Base-by-base conservation (phyloP, 2,888 invertebrate species). In the Priocnemis perturbator region DNA sequence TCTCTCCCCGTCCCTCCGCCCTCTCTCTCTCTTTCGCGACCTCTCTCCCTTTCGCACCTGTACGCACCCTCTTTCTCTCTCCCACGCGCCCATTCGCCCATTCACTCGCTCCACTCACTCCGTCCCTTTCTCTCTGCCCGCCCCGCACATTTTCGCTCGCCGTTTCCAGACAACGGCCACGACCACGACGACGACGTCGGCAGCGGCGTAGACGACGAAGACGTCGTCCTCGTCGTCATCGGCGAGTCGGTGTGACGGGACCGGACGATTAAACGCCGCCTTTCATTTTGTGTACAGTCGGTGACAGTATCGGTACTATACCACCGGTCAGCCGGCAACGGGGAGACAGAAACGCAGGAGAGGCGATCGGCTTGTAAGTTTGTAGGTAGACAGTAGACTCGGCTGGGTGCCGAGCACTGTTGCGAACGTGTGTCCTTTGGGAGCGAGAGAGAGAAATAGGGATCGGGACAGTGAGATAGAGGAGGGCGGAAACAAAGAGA, bases 221-320 rank as follows among this genome's bases (percentile, higher is more conserved):
- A 84, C 84, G 85, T 83, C 83, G n/a, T n/a, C n/a, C n/a, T n/a
- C 15, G 50, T 81, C 74, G 74, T 85, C 86, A 3, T 47, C 47
- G 17, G 3, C 17, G 47, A 47, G 47, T 3, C 47, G 15, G 4
- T 5, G 4, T 3, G 50, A 50, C 50, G 50, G 17, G n/a, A n/a
- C 50, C 5, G 17, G 50, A 50, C 15, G 19, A 86, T 87, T 88
- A 86, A 86, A 85, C 81, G 80, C 44, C 82, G 85, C 88, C 88
- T 88, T 88, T 88, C 88, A 87, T 88, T 88, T 88, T 86, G 84
- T 85, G 85, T 86, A 87, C 82, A 88, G 87, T 87, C 79, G 67
- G 82, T 77, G 84, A 84, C 82, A 82, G 82, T 80, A 21, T 26
- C 66, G 67, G 50, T 21, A 50, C 50, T 50, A 17, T 17, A 53